Base-by-base conservation (phyloP, 2,888 invertebrate species). In the Clostera curtula region DNA sequence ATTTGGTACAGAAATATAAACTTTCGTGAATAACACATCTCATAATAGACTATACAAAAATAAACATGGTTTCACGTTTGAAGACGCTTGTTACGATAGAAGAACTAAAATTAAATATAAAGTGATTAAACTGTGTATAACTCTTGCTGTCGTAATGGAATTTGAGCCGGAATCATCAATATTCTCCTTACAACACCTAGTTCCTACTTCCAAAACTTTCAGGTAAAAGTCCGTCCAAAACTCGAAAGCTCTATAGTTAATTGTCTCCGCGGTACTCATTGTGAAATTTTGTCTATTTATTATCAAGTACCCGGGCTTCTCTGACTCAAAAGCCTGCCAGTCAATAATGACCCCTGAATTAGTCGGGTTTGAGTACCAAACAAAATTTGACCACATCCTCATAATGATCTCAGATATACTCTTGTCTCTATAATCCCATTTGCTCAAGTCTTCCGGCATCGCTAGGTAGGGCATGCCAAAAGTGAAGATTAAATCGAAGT, bases 151-250 rank as follows among this genome's bases (percentile, higher is more conserved):
- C 28, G 43, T 19, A 34, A 70, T 44, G 7, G 71, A 60, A 25
- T 56, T 47, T 0, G 70, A 43, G 5, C 77, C 67, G 2, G 75
- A 75, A 37, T 83, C 83, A 1, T 83, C 83, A 3, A 64, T 62
- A 8, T 68, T 68, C 34, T 85, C 85, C 57, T 92, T 91, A 53
- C 93, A 94, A 57, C 93, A 93, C 52, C 89, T 88, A 3, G 88
- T 88, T 1, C 92, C 89, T 36, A 91, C 88, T 50, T 88, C 87
- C 6, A 92, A 72, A 19, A 93, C 88, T 68, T 87, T 90, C 0
- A 93, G 93, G 59, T 92, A 94, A 62, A 93, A 93, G 36, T 91
- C 89, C 47, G 93, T 92, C 94, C 94, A 94, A 71, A 94, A 94
- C 37, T 90, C 89, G 39, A 93, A 87, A 11, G 91, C 89, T 54